These are phyloP conservation scores for Bufo bufo DNA, from an alignment of 2,113 vertebrate species.

Conservation along the genomic window DNA sequence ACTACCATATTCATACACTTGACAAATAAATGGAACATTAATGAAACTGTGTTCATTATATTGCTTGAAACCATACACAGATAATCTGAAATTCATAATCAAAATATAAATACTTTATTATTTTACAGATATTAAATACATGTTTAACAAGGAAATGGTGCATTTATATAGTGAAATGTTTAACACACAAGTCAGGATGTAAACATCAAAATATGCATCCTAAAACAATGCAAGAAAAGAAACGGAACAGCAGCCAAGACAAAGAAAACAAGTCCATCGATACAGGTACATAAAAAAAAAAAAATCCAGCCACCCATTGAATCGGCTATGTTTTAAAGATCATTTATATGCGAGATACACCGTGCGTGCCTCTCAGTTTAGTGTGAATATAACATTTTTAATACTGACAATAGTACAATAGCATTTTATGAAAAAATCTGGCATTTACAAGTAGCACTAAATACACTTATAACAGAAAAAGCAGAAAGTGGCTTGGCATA, in stretches of 20 bases:
- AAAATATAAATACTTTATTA: slow-evolving; percentile 59
- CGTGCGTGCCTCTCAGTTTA: not conserved
- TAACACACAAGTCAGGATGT: slow-evolving; percentile 42
- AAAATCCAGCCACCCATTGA: slow-evolving; percentile 25
- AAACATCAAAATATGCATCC: slow-evolving; percentile 38
- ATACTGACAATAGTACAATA: slow-evolving; percentile 42
- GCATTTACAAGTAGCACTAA: not conserved
- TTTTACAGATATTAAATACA: slow-evolving; percentile 53
- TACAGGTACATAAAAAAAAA: not conserved
- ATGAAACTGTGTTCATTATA: too few relatives aligned
- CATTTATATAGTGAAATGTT: slow-evolving; percentile 45
- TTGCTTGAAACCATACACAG: too few relatives aligned
- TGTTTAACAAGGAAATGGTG: slow-evolving; percentile 11
- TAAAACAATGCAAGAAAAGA: not conserved
- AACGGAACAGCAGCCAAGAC: not conserved
- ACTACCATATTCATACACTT: too few relatives aligned
- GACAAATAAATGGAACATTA: too few relatives aligned
- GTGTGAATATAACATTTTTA: slow-evolving; percentile 11
- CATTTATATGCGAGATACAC: not conserved
- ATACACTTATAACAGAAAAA: slow-evolving; percentile 21
- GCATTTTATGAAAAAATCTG: not conserved
- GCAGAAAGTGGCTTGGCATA: not conserved
- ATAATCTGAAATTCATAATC: not conserved
- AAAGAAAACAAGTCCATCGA: not conserved
- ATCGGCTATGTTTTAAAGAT: not conserved